These are phyloP conservation scores for Panzeria rudis DNA, from an alignment of 2,888 invertebrate species.

Conservation along the genomic window DNA sequence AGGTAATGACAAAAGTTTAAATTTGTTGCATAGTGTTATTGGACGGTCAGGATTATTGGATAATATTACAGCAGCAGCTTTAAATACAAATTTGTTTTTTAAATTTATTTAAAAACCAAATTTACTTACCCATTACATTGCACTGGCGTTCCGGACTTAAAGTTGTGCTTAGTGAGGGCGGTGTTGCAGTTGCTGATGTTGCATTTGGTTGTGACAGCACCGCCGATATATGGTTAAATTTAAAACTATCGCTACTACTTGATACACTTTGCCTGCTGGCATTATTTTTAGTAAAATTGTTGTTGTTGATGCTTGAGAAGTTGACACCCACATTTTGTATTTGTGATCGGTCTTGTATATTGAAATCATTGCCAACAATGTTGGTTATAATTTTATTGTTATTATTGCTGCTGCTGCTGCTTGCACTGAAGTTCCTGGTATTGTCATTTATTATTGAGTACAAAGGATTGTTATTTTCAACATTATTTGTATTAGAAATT, in stretches of 20 bases:
- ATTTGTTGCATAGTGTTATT: too few species aligned
- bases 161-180: slow-evolving; percentile 59
- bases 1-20: too few species aligned
- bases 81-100: not conserved
- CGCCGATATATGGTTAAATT: slow-evolving; percentile 40
- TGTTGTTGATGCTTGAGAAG: slow-evolving; percentile 50
- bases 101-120: slow-evolving; percentile 12
- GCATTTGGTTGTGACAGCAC: slow-evolving; percentile 55
- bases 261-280: slow-evolving; percentile 36
- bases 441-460: slow-evolving; percentile 68
- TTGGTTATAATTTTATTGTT: slow-evolving; percentile 41
- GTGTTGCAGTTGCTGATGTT: slow-evolving; percentile 57
- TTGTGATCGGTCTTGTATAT: slow-evolving; percentile 53
- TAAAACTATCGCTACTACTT: slow-evolving; percentile 58
- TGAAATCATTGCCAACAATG: slow-evolving; percentile 44
- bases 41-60: too few species aligned
- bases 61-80: too few species aligned
- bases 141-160: slow-evolving; percentile 75
- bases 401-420: slow-evolving; percentile 71
- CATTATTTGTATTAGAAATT: slow-evolving; percentile 68
- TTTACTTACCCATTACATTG: slow-evolving; percentile 78
- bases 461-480: slow-evolving; percentile 65
- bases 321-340: slow-evolving; percentile 60
- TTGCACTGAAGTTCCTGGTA: slow-evolving; percentile 76
- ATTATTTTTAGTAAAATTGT: slow-evolving; percentile 41